These are phyloP conservation scores for Probosciger aterrimus DNA, from an alignment of 2,113 vertebrate genomes.

Conservation along the genomic window DNA sequence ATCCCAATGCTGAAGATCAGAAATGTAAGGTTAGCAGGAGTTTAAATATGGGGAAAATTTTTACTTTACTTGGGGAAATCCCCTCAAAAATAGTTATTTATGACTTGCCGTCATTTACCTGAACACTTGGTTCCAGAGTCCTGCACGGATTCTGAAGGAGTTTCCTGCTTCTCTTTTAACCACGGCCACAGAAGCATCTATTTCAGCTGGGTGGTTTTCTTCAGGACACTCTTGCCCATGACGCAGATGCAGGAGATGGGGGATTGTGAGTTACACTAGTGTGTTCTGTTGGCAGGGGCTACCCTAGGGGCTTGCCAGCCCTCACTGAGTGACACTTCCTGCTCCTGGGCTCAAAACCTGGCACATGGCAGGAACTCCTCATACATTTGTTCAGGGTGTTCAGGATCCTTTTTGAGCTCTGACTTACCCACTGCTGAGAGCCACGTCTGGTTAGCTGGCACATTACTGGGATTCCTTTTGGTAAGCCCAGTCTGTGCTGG, in stretches of 20 bases:
- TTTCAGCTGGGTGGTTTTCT: not conserved
- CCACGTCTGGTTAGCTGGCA: not conserved
- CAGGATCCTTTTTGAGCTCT: not conserved
- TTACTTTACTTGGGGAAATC: not conserved
- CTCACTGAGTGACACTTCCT: not conserved
- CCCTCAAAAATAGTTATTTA: not conserved
- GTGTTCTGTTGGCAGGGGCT: not conserved
- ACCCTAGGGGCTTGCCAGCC: not conserved
- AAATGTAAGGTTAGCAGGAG: not conserved
- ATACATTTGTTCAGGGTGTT: not conserved
- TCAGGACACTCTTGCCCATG: not conserved
- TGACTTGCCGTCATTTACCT: not conserved
- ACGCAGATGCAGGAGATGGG: not conserved
- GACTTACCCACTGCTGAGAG: not conserved
- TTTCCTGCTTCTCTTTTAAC: not conserved
- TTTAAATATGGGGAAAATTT: not conserved
- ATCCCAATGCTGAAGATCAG: not conserved
- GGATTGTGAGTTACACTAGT: not conserved
- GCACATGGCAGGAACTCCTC: not conserved
- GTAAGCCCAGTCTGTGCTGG: not conserved
- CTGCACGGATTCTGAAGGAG: rapidly evolving
- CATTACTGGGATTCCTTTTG: not conserved
- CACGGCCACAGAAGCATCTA: not conserved
- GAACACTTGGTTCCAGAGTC: not conserved
- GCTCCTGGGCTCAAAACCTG: not conserved